A percentile compares a stretch with the other conserved stretches of the same genome.
Conservation (phyloP, 2,797 vertebrate genomes). For the Glyptemys insculpta region DNA sequence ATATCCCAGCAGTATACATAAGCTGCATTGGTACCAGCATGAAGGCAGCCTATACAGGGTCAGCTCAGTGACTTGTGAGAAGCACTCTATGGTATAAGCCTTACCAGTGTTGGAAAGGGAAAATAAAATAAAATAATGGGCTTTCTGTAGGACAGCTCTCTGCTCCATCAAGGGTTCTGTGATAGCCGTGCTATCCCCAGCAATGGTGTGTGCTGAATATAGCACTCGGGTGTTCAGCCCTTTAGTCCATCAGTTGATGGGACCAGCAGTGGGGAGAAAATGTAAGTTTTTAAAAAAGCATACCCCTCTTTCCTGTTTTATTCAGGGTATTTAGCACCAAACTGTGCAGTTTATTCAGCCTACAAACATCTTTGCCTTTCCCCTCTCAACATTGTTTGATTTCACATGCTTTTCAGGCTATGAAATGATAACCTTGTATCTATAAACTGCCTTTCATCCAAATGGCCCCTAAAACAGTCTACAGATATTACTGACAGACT, state of each 20-base stretch:
- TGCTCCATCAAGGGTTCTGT: neutral
- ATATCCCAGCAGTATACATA: neutral
- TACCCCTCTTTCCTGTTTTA: neutral
- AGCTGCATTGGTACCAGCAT: neutral
- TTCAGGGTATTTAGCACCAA: neutral
- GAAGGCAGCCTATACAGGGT: neutral
- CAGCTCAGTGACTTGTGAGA: constrained; percentile 16
- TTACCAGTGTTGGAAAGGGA: constrained; percentile 8
- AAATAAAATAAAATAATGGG: neutral
- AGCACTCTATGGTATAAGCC: neutral
- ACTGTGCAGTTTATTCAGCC: neutral
- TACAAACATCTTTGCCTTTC: neutral
- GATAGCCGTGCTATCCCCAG: fast-evolving
- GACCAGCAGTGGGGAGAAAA: neutral
- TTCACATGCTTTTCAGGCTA: neutral
- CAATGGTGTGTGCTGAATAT: fast-evolving
- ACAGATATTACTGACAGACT: neutral
- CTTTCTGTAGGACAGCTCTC: neutral
- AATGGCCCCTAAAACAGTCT: neutral
- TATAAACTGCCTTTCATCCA: neutral
- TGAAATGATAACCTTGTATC: neutral
- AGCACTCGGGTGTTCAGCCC: neutral
- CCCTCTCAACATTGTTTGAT: neutral
- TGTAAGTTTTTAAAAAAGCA: neutral
- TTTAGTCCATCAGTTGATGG: neutral